phyloP scores from a whole-genome alignment of 2,797 vertebrate genomes.

The Mormyrops boulengeri region DNA sequence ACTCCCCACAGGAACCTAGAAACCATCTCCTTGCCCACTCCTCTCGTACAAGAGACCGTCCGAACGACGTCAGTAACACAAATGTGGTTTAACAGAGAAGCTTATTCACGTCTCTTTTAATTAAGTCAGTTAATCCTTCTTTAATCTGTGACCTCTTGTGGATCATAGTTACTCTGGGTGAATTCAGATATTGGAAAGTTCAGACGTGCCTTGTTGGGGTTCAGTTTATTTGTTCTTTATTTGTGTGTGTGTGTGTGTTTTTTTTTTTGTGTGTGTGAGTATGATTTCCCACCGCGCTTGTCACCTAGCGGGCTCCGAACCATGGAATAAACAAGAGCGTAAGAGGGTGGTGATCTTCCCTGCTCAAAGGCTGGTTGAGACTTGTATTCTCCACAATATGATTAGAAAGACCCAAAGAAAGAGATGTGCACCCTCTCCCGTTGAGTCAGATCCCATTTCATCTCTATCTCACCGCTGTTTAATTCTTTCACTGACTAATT shows the following conservation, averaged over 20 bases:
- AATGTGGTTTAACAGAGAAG: not conserved
- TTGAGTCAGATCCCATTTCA: not conserved
- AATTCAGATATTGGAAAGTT: not conserved
- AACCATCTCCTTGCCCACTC: not conserved
- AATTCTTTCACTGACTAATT: slow-evolving; percentile 12
- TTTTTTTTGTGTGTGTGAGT: not conserved
- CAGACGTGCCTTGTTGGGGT: not conserved
- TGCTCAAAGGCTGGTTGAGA: not conserved
- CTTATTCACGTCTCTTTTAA: not conserved
- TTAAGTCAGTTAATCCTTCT: not conserved
- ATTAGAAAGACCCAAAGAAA: not conserved
- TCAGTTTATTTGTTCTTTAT: not conserved
- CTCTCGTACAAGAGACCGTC: not conserved
- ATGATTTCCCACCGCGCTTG: not conserved
- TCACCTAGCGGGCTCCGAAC: not conserved
- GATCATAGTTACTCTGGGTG: not conserved
- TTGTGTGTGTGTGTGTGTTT: not conserved
- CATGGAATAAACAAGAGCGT: not conserved
- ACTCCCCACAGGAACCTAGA: not conserved
- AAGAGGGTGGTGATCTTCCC: not conserved
- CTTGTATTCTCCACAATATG: not conserved
- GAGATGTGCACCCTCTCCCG: not conserved
- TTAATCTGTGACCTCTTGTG: not conserved
- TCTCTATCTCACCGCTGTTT: not conserved
- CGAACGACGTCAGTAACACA: not conserved